A percentile compares a stretch with the other conserved stretches of the same genome.
Conservation (phyloP, 2,888 invertebrate genomes). For the Pasiphila rectangulata region DNA sequence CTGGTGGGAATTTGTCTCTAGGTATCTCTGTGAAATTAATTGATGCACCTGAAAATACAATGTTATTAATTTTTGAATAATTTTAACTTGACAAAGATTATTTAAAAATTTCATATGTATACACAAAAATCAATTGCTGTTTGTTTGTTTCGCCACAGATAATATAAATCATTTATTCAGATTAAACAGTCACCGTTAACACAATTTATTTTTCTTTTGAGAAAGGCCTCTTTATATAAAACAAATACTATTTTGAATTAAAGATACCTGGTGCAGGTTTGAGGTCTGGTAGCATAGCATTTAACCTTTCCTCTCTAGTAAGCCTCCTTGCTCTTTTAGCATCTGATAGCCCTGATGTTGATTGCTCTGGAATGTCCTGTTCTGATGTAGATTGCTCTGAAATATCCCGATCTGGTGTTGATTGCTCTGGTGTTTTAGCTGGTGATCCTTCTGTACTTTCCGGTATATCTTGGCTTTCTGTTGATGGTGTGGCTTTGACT, state of each 20-base stretch:
- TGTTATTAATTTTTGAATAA: neutral
- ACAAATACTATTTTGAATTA: neutral
- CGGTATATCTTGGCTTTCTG: conserved; percentile 38
- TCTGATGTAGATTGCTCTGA: conserved; percentile 52
- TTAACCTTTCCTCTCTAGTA: conserved; percentile 82
- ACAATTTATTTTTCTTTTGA: neutral
- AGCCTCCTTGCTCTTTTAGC: conserved; percentile 64
- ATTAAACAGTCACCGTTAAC: no score
- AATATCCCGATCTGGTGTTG: no score
- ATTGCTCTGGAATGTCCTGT: conserved; percentile 41
- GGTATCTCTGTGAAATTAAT: conserved; percentile 90
- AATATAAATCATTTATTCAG: no score
- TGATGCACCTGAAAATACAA: conserved; percentile 82
- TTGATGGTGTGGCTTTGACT: conserved; percentile 48
- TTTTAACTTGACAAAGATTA: no score
- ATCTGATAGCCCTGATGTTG: conserved; percentile 63
- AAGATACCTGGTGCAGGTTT: conserved; percentile 83
- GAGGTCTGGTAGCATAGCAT: conserved; percentile 89
- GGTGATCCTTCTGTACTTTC: conserved; percentile 32
- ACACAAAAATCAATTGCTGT: no score
- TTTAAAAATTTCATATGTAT: no score
- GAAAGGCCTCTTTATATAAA: neutral
- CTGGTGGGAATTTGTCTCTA: conserved; percentile 86
- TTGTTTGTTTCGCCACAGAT: no score
- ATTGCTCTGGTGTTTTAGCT: conserved; percentile 28